Base-by-base conservation (phyloP, 2,113 vertebrate genomes). In the Spermophilus dauricus region DNA sequence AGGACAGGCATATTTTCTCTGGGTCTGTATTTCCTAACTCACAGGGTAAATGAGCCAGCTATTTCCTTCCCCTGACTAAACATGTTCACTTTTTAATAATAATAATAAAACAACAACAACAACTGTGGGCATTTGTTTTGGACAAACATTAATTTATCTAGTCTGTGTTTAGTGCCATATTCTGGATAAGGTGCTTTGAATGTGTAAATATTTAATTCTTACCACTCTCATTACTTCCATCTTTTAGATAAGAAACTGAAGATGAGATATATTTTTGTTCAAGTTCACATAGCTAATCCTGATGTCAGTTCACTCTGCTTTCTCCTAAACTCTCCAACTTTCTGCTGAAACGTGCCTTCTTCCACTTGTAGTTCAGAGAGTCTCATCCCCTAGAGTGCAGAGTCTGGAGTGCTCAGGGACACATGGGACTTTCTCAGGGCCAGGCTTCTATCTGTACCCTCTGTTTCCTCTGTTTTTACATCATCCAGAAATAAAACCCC, bases 51-150 rank as follows among this genome's bases (percentile, higher is more conserved):
- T 83, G 26, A 93, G 63, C 28, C 32, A 58, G 22, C 1, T 7
- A 45, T 70, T 53, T 0, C 58, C 13, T 45, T 89, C 37, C 65
- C 28, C 0, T 75, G 28, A 69, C 17, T 28, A 85, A 85, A 72
- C 5, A 24, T 91, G 45, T 37, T 16, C 58, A 22, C 34, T 95
- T 93, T 65, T 69, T 75, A 86, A 86, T 89, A 86, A 45, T 45
- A 45, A 45, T 45, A 45, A 8, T 45, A 86, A 93, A 76, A 58
- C 56, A 58, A 58, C 18, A 58, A 86, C 18, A 69, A 4, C 28
- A 17, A 42, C 76, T 77, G 10, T 51, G 4, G 73, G 6, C 39
- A 53, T 92, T 91, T 84, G 34, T 61, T 93, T 76, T 42, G 18
- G 26, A 30, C 6, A 82, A 81, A 73, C 37, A 37, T 65, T 34